A percentile compares a stretch with the other conserved stretches of the same genome.
phyloP scores from a whole-genome alignment of 2,113 vertebrate species.

The Ictidomys tridecemlineatus region DNA sequence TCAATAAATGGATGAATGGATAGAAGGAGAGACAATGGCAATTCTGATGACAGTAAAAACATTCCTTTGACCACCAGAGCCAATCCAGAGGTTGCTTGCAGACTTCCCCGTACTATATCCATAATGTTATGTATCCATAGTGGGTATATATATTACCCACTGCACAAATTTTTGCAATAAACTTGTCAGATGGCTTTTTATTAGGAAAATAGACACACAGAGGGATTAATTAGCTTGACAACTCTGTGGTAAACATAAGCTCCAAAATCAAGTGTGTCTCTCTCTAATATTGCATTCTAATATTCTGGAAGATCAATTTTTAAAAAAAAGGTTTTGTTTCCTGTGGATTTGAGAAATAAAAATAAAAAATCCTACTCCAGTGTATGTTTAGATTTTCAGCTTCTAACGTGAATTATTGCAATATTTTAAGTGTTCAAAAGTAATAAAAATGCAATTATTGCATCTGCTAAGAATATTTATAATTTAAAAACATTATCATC shows the following conservation, averaged over 20 bases:
- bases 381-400: neutral
- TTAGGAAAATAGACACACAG: neutral
- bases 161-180: neutral
- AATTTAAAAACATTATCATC: neutral
- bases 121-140: fast-evolving
- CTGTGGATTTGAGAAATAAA: neutral
- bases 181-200: neutral
- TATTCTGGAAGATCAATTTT: neutral
- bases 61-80: fast-evolving
- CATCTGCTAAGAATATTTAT: neutral
- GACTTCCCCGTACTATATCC: neutral
- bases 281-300: neutral
- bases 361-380: neutral
- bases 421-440: neutral
- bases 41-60: neutral
- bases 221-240: neutral
- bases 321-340: neutral
- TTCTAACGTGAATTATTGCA: neutral
- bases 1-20: neutral
- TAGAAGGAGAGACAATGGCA: fast-evolving
- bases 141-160: neutral
- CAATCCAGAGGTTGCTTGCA: neutral
- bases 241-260: neutral
- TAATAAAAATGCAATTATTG: neutral
- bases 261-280: neutral